These are phyloP conservation scores for Drosophila oshimai DNA, from an alignment of 1,140 invertebrate genomes.

Conservation along the genomic window DNA sequence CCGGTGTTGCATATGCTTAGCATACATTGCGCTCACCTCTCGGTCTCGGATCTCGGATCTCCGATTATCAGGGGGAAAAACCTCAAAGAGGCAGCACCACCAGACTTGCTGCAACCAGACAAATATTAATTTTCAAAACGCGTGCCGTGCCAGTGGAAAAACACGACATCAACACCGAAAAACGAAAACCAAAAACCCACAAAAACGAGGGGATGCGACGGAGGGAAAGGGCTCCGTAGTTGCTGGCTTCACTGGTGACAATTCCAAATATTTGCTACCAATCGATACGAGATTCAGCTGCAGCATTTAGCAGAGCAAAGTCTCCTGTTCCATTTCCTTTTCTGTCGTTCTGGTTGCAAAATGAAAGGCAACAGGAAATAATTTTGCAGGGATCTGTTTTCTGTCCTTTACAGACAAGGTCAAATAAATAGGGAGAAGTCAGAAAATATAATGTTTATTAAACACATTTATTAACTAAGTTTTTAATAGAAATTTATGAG, in stretches of 20 bases:
- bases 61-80: slow-evolving; percentile 62
- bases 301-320: background rate
- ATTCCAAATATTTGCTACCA: slow-evolving; percentile 8
- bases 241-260: slow-evolving; percentile 10
- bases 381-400: background rate
- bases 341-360: background rate
- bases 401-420: background rate
- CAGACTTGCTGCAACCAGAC: slow-evolving; percentile 31
- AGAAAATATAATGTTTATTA: too few relatives aligned
- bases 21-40: slow-evolving; percentile 57
- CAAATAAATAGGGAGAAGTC: background rate
- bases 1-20: slow-evolving; percentile 68
- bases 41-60: background rate
- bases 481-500: too few relatives aligned
- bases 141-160: slow-evolving; percentile 60
- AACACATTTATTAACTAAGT: too few relatives aligned
- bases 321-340: background rate
- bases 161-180: slow-evolving; percentile 56
- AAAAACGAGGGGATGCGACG: slow-evolving; percentile 11
- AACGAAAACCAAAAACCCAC: slow-evolving; percentile 13
- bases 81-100: slow-evolving; percentile 50
- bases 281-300: slow-evolving; percentile 3
- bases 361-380: background rate
- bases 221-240: background rate
- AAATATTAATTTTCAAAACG: slow-evolving; percentile 79